Evolutionary conservation across 2,888 invertebrate species (phyloP), one percentile per base, ranked within the genome.

Genomic region (Ctena decussata): DNA sequence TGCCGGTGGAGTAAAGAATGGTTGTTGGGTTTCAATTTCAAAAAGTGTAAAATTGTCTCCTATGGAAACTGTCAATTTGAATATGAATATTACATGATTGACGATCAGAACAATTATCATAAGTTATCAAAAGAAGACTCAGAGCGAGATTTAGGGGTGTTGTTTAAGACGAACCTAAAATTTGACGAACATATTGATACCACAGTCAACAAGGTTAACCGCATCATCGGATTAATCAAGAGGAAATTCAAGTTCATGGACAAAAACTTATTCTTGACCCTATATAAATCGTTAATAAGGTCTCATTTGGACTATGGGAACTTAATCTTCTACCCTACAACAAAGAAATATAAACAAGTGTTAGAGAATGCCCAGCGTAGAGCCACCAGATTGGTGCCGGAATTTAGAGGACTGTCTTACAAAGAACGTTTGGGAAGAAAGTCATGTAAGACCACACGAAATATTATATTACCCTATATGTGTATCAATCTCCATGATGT

Each of bases 1-100:
- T 83, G 79, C 75, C 18, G 75, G 8, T 79, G 83, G 83, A 83
- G 79, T 46, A 70, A 83, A 5, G 37, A 70, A 12, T 83, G 83
- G 76, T 32, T 79, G 18, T 44, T 79, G 6, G 65, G 46, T n/a
- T 82, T 83, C 53, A 83, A 83, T 60, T 15, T 60, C 0, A n/a
- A 24, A 1, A 83, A 83, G 35, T 83, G 83, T 27, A 75, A 79
- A 60, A 35, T 75, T 6, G 32, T 83, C 12, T 32, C 32, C 12
- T 65, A 41, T n/a, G n/a, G n/a, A n/a, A n/a, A n/a, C n/a, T n/a
- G n/a, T n/a, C n/a, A n/a, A n/a, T n/a, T n/a, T n/a, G 69, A 79
- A 12, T 53, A 30, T 70, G 41, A 74, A 1, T 83, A 79, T 57
- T 0, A 75, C 15, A 83, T 83, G 74, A 30, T 72, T 18, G 30